Conservation (phyloP, 2,888 invertebrate species). For the Cheilosia impressa region DNA sequence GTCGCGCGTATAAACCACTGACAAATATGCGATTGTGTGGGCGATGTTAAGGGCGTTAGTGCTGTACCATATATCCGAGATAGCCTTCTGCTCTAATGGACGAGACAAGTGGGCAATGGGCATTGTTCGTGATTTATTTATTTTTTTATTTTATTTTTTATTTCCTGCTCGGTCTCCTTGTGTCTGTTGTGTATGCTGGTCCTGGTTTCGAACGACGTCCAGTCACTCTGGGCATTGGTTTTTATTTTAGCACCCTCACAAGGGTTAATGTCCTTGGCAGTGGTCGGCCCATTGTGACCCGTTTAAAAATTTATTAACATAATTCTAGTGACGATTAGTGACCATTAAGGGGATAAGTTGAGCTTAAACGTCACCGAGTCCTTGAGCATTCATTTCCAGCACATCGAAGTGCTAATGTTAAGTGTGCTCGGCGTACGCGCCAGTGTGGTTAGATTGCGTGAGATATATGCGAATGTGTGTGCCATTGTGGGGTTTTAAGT, state of each 20-base stretch:
- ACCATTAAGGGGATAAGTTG: constrained; percentile 49
- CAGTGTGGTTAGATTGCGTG: constrained; percentile 1
- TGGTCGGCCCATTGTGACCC: constrained; percentile 24
- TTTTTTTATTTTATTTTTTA: constrained; percentile 62
- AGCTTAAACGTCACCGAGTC: constrained; percentile 29
- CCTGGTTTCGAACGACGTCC: too few species aligned
- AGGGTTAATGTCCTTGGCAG: constrained; percentile 40
- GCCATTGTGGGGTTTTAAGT: constrained; percentile 5
- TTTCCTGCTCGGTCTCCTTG: constrained; percentile 5
- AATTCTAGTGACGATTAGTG: constrained; percentile 61
- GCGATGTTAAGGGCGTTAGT: constrained; percentile 64
- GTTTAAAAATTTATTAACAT: constrained; percentile 65
- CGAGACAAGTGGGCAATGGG: constrained; percentile 75
- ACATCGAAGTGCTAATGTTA: constrained; percentile 20
- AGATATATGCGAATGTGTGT: constrained; percentile 2
- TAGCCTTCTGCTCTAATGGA: constrained; percentile 68
- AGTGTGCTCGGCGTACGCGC: constrained; percentile 4
- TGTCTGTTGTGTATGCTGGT: not conserved
- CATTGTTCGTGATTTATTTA: constrained; percentile 76
- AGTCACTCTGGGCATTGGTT: not conserved
- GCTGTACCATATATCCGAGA: constrained; percentile 48
- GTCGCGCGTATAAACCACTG: constrained; percentile 27
- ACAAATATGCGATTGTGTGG: constrained; percentile 63
- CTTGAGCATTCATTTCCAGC: constrained; percentile 29
- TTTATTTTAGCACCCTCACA: constrained; percentile 25